phyloP scores from a whole-genome alignment of 2,113 vertebrate species.

The Athene cunicularia region DNA sequence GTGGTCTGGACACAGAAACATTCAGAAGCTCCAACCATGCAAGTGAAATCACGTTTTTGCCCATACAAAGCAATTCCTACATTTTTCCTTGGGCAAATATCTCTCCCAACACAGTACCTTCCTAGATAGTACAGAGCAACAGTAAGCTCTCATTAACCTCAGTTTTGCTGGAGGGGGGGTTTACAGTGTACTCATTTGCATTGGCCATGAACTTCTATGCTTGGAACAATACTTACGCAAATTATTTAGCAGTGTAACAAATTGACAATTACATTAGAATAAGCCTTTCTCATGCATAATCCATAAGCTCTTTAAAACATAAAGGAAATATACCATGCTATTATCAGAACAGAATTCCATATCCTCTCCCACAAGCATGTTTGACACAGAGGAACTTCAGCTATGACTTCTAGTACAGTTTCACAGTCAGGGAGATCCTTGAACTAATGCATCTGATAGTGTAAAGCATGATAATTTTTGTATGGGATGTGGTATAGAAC shows the following conservation, averaged over 20 bases:
- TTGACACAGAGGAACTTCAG: neutral
- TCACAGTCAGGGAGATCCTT: neutral
- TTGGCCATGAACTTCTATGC: neutral
- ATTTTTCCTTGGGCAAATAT: neutral
- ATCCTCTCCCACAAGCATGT: neutral
- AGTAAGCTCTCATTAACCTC: neutral
- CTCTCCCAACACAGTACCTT: neutral
- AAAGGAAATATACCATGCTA: neutral
- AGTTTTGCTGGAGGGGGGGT: neutral
- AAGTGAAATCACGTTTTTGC: neutral
- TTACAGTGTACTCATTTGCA: neutral
- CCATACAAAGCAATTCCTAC: neutral
- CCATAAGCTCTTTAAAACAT: neutral
- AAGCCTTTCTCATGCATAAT: neutral
- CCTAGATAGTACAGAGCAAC: neutral
- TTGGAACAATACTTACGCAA: neutral
- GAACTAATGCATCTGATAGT: neutral
- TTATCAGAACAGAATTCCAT: neutral
- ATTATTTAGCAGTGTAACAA: neutral
- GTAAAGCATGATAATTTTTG: fast-evolving
- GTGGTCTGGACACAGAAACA: neutral
- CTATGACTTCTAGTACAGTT: neutral
- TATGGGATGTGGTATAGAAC: neutral
- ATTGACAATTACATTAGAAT: neutral
- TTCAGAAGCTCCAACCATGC: neutral